A percentile compares a stretch with the other conserved stretches of the same genome.
These are phyloP conservation scores for Sigmodon hispidus DNA, from an alignment of 2,113 vertebrate species.

Conservation along the genomic window DNA sequence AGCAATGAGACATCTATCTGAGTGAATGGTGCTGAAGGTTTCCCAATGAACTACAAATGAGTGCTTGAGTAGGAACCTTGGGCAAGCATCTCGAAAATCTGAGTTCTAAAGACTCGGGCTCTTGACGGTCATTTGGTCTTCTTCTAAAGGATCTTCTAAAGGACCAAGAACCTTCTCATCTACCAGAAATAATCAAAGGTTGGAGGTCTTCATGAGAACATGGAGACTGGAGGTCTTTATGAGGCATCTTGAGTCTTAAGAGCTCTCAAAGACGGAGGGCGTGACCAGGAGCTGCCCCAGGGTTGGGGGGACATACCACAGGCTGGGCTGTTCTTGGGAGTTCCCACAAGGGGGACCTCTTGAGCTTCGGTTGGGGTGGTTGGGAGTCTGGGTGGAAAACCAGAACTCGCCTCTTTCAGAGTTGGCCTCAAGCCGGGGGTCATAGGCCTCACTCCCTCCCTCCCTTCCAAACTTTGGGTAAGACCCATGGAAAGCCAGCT, in stretches of 20 bases:
- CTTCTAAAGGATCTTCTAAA: not conserved
- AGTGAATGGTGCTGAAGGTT: constrained; percentile 4
- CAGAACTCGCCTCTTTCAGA: not conserved
- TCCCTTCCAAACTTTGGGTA: not conserved
- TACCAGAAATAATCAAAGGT: not conserved
- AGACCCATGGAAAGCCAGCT: not conserved
- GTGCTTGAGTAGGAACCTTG: constrained; percentile 49
- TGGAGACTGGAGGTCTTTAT: not conserved
- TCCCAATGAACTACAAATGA: constrained; percentile 49
- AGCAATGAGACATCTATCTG: constrained; percentile 51
- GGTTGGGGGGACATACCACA: constrained; percentile 1
- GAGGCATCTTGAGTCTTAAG: not conserved
- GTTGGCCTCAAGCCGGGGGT: not conserved
- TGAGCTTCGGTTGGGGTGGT: constrained; percentile 73
- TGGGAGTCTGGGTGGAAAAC: not conserved
- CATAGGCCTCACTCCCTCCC: not conserved
- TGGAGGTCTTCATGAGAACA: not conserved
- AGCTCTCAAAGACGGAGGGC: rapidly evolving
- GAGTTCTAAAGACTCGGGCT: not conserved
- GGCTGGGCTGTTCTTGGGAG: constrained; percentile 63
- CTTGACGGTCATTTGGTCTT: not conserved
- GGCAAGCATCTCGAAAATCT: constrained; percentile 32
- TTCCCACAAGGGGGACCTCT: constrained; percentile 79
- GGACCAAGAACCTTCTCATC: not conserved
- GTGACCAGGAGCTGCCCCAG: not conserved